Conservation (phyloP, 2,797 vertebrate genomes). For the Urophycis tenuis region DNA sequence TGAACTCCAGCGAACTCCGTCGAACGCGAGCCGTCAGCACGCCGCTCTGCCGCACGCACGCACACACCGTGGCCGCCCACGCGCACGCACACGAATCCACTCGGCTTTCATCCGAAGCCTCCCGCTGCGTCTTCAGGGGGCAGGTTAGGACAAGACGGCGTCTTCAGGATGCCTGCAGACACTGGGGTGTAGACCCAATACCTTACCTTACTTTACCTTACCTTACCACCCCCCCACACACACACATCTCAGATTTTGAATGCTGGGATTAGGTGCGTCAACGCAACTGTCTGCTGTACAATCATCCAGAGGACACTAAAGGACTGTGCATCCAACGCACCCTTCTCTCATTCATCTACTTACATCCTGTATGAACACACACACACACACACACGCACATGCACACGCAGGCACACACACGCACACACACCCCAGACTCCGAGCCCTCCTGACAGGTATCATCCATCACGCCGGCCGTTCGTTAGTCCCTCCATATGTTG, state of each 20-base stretch:
- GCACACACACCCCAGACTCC: slow-evolving; percentile 16
- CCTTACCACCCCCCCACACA: too few species aligned
- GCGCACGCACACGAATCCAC: too few species aligned
- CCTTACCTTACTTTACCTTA: too few species aligned
- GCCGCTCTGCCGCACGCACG: too few species aligned
- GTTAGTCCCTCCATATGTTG: slow-evolving; percentile 70
- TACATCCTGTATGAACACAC: not conserved
- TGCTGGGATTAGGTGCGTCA: not conserved
- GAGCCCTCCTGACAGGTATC: slow-evolving; percentile 61
- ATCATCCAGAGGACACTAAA: not conserved
- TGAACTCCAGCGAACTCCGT: too few species aligned
- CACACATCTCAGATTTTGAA: too few species aligned
- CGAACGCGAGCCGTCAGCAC: too few species aligned
- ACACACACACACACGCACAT: slow-evolving; percentile 7
- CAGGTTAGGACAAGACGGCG: not conserved
- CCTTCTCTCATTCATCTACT: not conserved
- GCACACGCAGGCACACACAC: slow-evolving; percentile 21
- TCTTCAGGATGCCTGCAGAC: not conserved
- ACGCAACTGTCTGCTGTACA: not conserved
- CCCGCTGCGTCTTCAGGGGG: not conserved
- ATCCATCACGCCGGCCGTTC: slow-evolving; percentile 69
- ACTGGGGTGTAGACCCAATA: not conserved
- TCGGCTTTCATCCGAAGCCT: not conserved
- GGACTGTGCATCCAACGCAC: not conserved
- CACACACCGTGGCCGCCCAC: too few species aligned